phyloP scores from a whole-genome alignment of 1,140 invertebrate species.

The Drusus annulatus region DNA sequence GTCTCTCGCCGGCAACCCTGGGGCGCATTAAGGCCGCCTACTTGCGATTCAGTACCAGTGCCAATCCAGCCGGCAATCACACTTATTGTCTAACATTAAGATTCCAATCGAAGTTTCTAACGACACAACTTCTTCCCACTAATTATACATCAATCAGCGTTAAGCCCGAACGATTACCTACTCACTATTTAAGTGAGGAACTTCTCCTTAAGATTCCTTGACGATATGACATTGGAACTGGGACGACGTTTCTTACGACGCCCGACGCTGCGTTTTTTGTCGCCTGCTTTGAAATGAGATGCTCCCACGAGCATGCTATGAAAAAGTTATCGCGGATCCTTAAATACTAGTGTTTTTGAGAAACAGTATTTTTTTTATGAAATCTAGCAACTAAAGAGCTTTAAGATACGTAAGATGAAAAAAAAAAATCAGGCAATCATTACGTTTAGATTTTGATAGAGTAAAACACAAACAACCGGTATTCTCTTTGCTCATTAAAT shows the following conservation, averaged over 20 bases:
- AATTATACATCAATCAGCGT: constrained; percentile 58
- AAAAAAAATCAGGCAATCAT: too few species aligned
- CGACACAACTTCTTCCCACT: constrained; percentile 51
- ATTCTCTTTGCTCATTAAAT: too few species aligned
- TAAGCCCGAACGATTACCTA: constrained; percentile 48
- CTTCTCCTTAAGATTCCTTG: constrained; percentile 19
- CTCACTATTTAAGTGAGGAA: constrained; percentile 35
- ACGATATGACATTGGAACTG: background rate
- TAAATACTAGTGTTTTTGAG: too few species aligned
- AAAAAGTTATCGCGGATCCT: too few species aligned
- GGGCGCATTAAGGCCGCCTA: constrained; percentile 22
- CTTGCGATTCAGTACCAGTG: constrained; percentile 36
- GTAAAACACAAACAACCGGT: too few species aligned
- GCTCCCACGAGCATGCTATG: too few species aligned
- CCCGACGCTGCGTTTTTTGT: constrained; percentile 3
- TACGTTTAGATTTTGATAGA: too few species aligned
- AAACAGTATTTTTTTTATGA: too few species aligned
- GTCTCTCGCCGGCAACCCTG: constrained; percentile 11
- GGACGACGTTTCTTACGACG: background rate
- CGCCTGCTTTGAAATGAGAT: too few species aligned
- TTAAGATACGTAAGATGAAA: too few species aligned
- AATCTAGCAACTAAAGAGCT: too few species aligned
- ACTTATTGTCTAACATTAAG: constrained; percentile 56
- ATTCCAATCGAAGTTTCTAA: constrained; percentile 56
- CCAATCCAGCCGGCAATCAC: constrained; percentile 44